Conservation (phyloP, 2,113 vertebrate species). For the Neogobius melanostomus region DNA sequence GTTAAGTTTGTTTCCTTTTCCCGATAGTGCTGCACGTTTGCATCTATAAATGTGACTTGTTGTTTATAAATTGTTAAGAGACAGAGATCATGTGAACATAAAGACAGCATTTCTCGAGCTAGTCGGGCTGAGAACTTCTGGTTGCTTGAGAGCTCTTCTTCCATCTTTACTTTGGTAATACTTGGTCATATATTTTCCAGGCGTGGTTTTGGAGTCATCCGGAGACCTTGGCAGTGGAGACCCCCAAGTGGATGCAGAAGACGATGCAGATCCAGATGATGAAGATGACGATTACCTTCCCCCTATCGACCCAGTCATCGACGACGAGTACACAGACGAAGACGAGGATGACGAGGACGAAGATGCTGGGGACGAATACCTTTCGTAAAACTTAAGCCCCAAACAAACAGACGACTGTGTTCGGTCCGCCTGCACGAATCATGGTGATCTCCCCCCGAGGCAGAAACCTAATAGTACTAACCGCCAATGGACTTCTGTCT, state of each 20-base stretch:
- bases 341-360: conserved; percentile 81
- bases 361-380: conserved; percentile 83
- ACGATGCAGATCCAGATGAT: conserved; percentile 65
- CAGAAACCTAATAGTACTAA: conserved; percentile 75
- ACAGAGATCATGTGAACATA: too few species aligned
- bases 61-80: too few species aligned
- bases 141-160: too few species aligned
- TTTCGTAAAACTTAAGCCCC: conserved; percentile 73
- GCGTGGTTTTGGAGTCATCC: conserved; percentile 85
- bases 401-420: conserved; percentile 50
- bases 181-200: conserved; percentile 50
- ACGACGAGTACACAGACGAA: conserved; percentile 88
- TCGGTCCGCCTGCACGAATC: conserved; percentile 81
- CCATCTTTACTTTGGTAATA: too few species aligned
- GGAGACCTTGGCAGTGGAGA: conserved; percentile 93
- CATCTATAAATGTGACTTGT: too few species aligned
- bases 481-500: conserved; percentile 82
- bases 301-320: conserved; percentile 84
- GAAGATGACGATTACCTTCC: conserved; percentile 69
- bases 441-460: conserved; percentile 75
- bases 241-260: conserved; percentile 80
- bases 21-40: too few species aligned
- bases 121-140: too few species aligned
- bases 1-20: too few species aligned
- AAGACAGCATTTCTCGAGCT: too few species aligned